Evolutionary conservation across 2,888 invertebrate genomes (phyloP).

Genomic region (Hedya salicella): DNA sequence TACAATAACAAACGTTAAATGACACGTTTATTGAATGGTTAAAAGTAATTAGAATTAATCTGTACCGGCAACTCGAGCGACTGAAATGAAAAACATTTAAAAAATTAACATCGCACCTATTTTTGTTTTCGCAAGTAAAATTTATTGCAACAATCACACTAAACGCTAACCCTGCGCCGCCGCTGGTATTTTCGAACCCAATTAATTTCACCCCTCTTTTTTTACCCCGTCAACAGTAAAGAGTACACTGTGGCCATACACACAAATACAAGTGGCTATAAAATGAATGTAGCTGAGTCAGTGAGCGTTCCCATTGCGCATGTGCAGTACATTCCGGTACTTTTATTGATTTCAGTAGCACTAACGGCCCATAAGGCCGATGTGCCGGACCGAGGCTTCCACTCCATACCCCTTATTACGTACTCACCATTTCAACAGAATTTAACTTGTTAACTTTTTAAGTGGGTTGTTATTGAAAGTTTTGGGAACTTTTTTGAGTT

Average conservation of each 20-base stretch:
- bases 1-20: no score
- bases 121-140: conserved; percentile 19
- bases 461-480: conserved; percentile 59
- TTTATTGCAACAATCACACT: conserved; percentile 30
- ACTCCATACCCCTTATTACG: conserved; percentile 81
- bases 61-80: no score
- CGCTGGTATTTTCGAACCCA: conserved; percentile 65
- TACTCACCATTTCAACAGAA: conserved; percentile 77
- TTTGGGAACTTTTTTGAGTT: conserved; percentile 40
- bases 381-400: conserved; percentile 79
- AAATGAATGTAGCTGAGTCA: conserved; percentile 84
- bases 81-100: background rate
- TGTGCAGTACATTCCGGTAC: conserved; percentile 85
- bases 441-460: conserved; percentile 80
- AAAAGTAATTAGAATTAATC: no score
- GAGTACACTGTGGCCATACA: conserved; percentile 81
- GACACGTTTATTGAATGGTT: no score
- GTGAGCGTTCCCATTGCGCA: conserved; percentile 76
- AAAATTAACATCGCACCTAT: conserved; percentile 3
- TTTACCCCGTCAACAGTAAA: conserved; percentile 77
- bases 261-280: conserved; percentile 85
- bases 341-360: conserved; percentile 90
- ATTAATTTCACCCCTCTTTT: conserved; percentile 71
- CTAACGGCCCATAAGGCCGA: conserved; percentile 86
- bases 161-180: conserved; percentile 51